Base-by-base conservation (phyloP, 2,888 invertebrate genomes). In the Dolomedes plantarius region DNA sequence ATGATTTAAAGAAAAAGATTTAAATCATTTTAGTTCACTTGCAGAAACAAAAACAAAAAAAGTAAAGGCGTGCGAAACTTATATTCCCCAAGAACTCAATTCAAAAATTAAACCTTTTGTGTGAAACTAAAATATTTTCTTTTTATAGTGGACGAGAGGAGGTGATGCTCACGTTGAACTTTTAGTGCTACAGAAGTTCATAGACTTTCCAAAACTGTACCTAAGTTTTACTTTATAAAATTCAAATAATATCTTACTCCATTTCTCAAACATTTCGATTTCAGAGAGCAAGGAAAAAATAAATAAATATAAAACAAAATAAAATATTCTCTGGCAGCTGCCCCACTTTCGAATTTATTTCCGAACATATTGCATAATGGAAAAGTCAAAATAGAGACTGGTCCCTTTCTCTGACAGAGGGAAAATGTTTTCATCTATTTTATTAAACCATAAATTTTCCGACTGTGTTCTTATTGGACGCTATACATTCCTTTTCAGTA, bases 341-440 rank as follows among this genome's bases (percentile, higher is more conserved):
- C 56, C 56, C 56, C 56, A 56, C 19, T 56, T 56, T 23, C 23
- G 23, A 56, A 56, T 56, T 56, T 56, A 56, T 56, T 56, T 56
- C 56, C 23, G 56, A 11, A 23, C 56, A 56, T 56, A 56, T 56
- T 56, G 56, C 56, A 56, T 56, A 56, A 56, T 56, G 56, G 56
- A 56, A 56, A 56, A 56, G 56, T 56, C 56, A 56, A 56, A 56
- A 56, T 56, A 23, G 23, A 6, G 23, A 56, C 56, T 23, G 19
- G 23, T 3, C 23, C 11, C 56, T 56, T 56, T 56, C 23, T 56
- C 5, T 56, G 23, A 56, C 19, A 56, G 5, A 7, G 56, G 56
- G 56, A 56, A 56, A 56, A 56, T 23, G 56, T 56, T 56, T 56
- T 56, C 56, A 56, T 56, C 56, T 23, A 56, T 56, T 56, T 56